Base-by-base conservation (phyloP, 2,888 invertebrate species). In the Drosophila mettleri region DNA sequence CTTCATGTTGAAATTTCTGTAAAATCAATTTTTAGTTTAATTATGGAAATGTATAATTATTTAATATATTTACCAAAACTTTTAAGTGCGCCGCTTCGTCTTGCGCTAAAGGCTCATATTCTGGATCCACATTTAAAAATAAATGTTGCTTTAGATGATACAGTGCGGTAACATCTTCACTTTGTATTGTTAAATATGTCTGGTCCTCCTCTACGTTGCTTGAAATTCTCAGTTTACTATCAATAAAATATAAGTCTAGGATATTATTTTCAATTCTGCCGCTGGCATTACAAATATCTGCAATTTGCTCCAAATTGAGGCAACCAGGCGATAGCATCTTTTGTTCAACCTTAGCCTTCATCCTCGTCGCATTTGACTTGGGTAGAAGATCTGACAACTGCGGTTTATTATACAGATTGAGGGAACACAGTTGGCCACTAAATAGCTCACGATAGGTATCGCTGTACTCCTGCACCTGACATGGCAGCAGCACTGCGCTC, bases 1-100 rank as follows among this genome's bases (percentile, higher is more conserved):
- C 57, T 38, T 90, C 83, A 33, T 78, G 80, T 59, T 90, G 90
- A 6, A 81, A 64, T 74, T 88, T 88, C 91, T 91, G 38, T 8
- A 59, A 43, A 39, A 52, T 14, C 43, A 24, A 27, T 2, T 38
- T 16, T 49, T 53, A 3, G 3, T 36, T 48, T 16, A 29, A 48
- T n/a, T 20, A 24, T 38, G 14, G 22, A 9, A 7, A 20, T n/a
- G 10, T 7, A 46, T 7, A 31, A n/a, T 1, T 41, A 9, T 20
- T 54, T 36, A 16, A n/a, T n/a, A 45, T 46, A 33, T 14, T 59
- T 71, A 89, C 89, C 80, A 81, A 39, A 18, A 84, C 52, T 41
- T 51, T 54, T n/a, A 67, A 43, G 10, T 49, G 31, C 33, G 57
- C 12, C 6, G 34, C 14, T 36, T 71, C 53, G 14, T 51, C 27